phyloP scores from a whole-genome alignment of 2,113 vertebrate species.

The Okapia johnstoni region DNA sequence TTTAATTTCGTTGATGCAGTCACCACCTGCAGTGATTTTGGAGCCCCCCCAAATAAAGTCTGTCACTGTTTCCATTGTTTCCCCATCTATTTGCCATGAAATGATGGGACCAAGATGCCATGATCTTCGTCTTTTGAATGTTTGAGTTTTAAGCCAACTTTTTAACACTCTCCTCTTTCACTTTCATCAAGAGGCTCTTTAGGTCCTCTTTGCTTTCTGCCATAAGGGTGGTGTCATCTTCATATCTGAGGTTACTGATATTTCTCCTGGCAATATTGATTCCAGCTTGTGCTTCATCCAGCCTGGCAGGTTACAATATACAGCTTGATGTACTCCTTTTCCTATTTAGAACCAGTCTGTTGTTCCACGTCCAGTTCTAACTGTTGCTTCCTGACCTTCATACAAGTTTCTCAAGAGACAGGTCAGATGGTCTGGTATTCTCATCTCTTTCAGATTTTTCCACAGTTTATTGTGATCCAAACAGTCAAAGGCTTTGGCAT shows the following conservation, averaged over 20 bases:
- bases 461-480: not conserved
- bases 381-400: not conserved
- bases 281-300: not conserved
- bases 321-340: not conserved
- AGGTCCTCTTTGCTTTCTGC: not conserved
- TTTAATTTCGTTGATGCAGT: not conserved
- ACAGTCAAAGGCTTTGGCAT: not conserved
- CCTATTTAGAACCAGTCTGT: not conserved
- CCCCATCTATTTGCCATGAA: not conserved
- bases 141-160: not conserved
- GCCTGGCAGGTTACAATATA: not conserved
- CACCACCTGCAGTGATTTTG: not conserved
- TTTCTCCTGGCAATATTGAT: not conserved
- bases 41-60: not conserved
- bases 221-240: not conserved
- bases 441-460: not conserved
- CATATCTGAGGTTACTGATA: not conserved
- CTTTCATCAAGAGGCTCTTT: not conserved
- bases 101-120: not conserved
- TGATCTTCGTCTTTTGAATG: not conserved
- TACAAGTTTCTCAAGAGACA: not conserved
- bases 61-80: not conserved
- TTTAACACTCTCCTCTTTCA: not conserved
- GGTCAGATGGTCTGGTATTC: not conserved
- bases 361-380: not conserved